Evolutionary conservation across 2,797 vertebrate species (phyloP).

Genomic region (Gorsachius magnificus): DNA sequence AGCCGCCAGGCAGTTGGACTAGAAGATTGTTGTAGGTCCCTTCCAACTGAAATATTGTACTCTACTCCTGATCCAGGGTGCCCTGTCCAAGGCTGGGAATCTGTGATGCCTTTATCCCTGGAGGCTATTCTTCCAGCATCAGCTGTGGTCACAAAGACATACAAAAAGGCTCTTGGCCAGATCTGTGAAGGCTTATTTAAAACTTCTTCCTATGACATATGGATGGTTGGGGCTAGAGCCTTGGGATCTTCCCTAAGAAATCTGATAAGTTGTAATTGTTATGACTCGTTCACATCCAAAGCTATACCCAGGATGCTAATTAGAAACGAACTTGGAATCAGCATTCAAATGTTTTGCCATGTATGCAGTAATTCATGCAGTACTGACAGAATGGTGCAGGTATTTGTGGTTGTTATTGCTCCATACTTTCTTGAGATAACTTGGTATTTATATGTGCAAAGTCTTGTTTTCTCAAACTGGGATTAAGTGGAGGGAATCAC

Average conservation of each 20-base stretch:
- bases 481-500: slow-evolving; percentile 44
- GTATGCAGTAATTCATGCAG: background rate
- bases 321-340: background rate
- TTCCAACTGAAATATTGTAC: background rate
- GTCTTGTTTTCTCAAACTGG: slow-evolving; percentile 14
- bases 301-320: background rate
- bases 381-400: background rate
- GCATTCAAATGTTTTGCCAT: background rate
- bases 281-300: background rate
- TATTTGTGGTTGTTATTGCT: background rate
- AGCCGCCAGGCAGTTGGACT: background rate
- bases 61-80: background rate
- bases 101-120: background rate
- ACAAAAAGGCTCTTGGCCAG: background rate
- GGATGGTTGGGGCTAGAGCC: background rate
- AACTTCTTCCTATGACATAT: background rate
- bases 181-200: background rate
- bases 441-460: slow-evolving; percentile 36
- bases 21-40: background rate
- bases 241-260: background rate
- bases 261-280: background rate
- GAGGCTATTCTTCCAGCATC: background rate
- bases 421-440: background rate
- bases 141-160: background rate
- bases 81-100: background rate